A percentile compares a stretch with the other conserved stretches of the same genome.
Evolutionary conservation across 2,113 vertebrate genomes (phyloP).

Genomic region (Dipodomys ordii): DNA sequence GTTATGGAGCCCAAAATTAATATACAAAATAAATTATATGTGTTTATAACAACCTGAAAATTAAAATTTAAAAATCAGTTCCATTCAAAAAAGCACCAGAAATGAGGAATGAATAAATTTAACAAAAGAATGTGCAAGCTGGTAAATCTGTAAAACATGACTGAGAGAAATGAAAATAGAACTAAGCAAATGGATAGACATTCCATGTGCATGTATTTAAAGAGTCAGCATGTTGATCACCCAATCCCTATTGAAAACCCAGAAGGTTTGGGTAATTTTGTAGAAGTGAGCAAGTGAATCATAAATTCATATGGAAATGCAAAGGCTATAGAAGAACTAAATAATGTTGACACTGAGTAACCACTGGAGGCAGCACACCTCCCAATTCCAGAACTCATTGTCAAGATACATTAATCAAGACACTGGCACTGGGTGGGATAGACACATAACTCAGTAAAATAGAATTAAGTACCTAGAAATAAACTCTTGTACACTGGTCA

Average conservation of each 20-base stretch:
- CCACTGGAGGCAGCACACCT: background rate
- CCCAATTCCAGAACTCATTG: background rate
- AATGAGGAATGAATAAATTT: background rate
- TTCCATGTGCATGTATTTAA: background rate
- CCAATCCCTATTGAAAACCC: background rate
- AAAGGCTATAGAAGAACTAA: background rate
- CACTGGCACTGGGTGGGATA: background rate
- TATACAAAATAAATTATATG: background rate
- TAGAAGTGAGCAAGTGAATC: background rate
- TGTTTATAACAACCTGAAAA: background rate
- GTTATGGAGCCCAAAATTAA: background rate
- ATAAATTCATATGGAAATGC: background rate
- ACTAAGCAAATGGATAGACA: background rate
- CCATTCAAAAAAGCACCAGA: background rate
- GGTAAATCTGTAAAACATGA: background rate
- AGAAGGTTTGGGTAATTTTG: background rate
- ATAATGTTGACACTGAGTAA: background rate
- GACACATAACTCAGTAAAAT: constrained; percentile 31
- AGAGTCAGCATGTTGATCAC: background rate
- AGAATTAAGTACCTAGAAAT: constrained; percentile 40
- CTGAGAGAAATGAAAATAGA: background rate
- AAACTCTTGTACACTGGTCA: constrained; percentile 31
- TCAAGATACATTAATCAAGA: constrained; percentile 44
- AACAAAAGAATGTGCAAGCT: background rate
- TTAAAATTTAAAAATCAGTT: background rate